Conservation (phyloP, 2,797 vertebrate genomes). For the Phataginus tricuspis region DNA sequence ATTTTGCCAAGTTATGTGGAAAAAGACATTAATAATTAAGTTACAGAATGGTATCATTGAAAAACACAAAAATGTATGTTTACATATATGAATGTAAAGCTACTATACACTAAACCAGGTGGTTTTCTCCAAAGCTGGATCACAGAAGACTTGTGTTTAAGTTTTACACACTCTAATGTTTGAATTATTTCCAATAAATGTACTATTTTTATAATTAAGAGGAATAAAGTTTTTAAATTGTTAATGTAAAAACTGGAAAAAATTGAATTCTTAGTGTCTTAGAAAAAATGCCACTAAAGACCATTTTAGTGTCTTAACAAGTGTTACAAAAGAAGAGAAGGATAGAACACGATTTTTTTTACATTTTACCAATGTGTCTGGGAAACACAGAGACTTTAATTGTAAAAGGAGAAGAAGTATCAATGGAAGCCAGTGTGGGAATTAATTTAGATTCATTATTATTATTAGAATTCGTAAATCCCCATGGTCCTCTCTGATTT, state of each 20-base stretch:
- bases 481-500: background rate
- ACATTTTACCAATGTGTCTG: background rate
- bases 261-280: background rate
- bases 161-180: background rate
- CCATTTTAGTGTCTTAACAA: background rate
- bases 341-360: background rate
- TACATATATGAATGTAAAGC: background rate
- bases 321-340: background rate
- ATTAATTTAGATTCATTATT: constrained; percentile 36
- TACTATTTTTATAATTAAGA: background rate
- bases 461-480: background rate
- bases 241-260: background rate
- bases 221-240: background rate
- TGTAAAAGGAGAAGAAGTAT: constrained; percentile 31
- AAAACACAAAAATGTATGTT: background rate
- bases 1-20: background rate
- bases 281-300: background rate
- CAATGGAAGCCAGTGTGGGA: background rate
- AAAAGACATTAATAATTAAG: background rate
- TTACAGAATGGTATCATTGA: background rate
- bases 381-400: background rate
- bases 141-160: background rate
- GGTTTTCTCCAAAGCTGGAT: background rate
- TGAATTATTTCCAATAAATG: background rate
- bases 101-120: background rate